Percentiles rank a stretch among this genome's conserved stretches.
Conservation (phyloP, 2,113 vertebrate species). For the Ploceus nigricollis region DNA sequence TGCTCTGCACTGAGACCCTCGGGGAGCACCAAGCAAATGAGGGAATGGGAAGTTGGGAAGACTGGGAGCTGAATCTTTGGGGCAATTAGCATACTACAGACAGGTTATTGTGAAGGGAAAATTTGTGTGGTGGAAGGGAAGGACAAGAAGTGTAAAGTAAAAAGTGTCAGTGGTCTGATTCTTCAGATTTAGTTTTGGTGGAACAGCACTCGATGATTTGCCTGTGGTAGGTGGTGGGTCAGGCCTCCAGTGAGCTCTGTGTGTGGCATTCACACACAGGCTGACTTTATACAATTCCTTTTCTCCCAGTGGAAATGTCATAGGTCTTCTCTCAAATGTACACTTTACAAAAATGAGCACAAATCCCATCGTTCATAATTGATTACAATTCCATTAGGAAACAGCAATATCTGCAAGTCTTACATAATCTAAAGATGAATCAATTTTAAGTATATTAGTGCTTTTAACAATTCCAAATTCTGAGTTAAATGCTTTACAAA, state of each 20-base stretch:
- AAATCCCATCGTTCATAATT: not conserved
- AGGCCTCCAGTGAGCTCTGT: not conserved
- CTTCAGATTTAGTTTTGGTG: not conserved
- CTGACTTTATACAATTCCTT: not conserved
- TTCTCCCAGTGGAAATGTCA: not conserved
- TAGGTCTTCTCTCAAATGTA: not conserved
- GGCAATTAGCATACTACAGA: not conserved
- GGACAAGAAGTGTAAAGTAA: not conserved
- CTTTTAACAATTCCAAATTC: slow-evolving; percentile 69
- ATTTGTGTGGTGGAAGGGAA: not conserved
- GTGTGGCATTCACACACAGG: rapidly evolving
- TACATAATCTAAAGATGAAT: slow-evolving; percentile 54
- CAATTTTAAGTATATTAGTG: slow-evolving; percentile 67
- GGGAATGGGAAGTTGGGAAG: not conserved
- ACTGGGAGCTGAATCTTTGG: not conserved
- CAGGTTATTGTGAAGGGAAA: not conserved
- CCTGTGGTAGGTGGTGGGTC: not conserved
- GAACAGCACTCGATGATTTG: not conserved
- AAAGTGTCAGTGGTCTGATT: not conserved
- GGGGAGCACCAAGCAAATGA: rapidly evolving
- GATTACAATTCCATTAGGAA: slow-evolving; percentile 62
- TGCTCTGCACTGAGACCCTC: not conserved
- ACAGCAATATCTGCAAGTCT: slow-evolving; percentile 11
- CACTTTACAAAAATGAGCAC: not conserved
- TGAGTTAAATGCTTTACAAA: slow-evolving; percentile 68